Conservation (phyloP, 1,140 invertebrate species). For the Camponotus floridanus region DNA sequence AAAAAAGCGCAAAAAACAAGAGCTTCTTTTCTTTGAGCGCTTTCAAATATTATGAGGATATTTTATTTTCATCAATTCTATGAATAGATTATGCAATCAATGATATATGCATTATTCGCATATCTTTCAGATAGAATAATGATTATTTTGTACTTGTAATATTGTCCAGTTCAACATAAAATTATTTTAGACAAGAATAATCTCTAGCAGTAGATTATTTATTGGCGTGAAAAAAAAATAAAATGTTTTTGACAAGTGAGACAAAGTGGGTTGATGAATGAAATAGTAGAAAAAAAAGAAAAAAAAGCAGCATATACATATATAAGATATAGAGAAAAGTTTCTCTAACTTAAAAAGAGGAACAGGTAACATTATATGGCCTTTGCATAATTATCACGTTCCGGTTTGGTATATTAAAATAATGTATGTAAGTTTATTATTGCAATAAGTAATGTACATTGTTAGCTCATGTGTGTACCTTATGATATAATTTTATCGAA, state of each 20-base stretch:
- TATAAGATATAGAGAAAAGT: slow-evolving; percentile 19
- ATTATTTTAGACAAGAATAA: slow-evolving; percentile 35
- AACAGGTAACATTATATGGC: slow-evolving; percentile 63
- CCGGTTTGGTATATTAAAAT: slow-evolving; percentile 59
- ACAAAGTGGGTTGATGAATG: slow-evolving; percentile 20
- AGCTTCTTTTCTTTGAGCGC: slow-evolving; percentile 45
- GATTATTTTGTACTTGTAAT: slow-evolving; percentile 57
- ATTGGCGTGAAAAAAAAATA: not conserved
- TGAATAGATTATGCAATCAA: slow-evolving; percentile 27
- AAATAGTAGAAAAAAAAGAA: not conserved
- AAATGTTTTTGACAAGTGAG: not conserved
- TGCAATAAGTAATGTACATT: slow-evolving; percentile 74
- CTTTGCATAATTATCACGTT: slow-evolving; percentile 69
- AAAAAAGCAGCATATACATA: not conserved
- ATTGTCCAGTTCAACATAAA: slow-evolving; percentile 35
- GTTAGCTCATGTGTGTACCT: slow-evolving; percentile 40
- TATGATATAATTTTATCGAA: slow-evolving; percentile 41
- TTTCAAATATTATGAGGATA: slow-evolving; percentile 55
- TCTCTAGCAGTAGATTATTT: slow-evolving; percentile 35
- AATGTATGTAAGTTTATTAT: slow-evolving; percentile 72
- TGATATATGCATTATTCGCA: slow-evolving; percentile 8
- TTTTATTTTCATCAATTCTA: slow-evolving; percentile 48
- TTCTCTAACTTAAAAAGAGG: slow-evolving; percentile 37
- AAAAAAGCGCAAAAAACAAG: not conserved
- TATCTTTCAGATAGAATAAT: slow-evolving; percentile 43